Percentiles rank a stretch among this genome's conserved stretches.
Evolutionary conservation across 2,888 invertebrate genomes (phyloP).

Genomic region (Xestoiulus laeticollis): DNA sequence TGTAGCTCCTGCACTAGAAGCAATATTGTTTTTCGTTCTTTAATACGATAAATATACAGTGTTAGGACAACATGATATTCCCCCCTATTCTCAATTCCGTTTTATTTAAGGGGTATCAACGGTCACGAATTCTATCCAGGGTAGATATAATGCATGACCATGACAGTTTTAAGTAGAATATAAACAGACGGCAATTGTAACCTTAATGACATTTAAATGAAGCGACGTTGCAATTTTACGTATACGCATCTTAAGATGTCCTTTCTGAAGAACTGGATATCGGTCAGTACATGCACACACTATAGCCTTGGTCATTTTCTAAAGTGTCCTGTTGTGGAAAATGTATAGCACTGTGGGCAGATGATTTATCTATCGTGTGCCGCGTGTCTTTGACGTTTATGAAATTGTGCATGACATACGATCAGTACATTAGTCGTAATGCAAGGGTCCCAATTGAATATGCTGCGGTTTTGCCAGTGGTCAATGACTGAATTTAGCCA

Average conservation of each 20-base stretch:
- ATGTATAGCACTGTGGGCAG: neutral
- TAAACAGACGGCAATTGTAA: no score
- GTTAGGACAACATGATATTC: no score
- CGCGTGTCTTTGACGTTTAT: neutral
- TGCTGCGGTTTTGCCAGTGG: neutral
- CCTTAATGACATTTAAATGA: no score
- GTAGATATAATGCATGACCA: neutral
- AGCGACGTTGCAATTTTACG: no score
- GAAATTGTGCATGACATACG: neutral
- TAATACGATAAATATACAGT: no score
- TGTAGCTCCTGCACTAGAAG: no score
- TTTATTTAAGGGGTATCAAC: no score
- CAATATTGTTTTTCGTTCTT: no score
- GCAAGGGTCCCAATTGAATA: neutral
- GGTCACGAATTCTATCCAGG: neutral
- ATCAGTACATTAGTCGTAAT: neutral
- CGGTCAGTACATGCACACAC: slow-evolving; percentile 9
- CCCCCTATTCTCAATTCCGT: no score
- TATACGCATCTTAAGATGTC: no score
- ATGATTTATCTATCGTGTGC: neutral
- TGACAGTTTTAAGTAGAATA: neutral
- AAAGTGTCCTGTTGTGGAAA: neutral
- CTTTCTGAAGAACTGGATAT: neutral
- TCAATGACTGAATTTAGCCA: neutral
- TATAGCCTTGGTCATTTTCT: neutral